Evolutionary conservation across 2,113 vertebrate species (phyloP).

Genomic region (Petroica traversi): DNA sequence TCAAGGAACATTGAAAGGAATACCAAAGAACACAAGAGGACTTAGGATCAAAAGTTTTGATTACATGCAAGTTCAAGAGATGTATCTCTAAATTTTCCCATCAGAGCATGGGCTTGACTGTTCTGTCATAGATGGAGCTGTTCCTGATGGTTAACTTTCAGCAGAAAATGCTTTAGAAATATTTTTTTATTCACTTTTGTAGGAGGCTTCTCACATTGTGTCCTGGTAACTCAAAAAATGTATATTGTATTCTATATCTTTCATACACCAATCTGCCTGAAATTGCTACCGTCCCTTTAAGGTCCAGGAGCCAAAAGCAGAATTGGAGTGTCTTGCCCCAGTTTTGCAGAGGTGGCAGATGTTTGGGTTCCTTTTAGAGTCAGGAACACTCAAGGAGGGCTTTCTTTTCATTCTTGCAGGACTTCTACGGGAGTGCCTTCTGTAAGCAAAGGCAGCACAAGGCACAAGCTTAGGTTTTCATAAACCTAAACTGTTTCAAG

Average conservation of each 20-base stretch:
- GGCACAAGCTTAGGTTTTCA: not conserved
- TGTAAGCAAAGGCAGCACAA: not conserved
- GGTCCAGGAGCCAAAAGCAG: not conserved
- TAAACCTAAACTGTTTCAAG: not conserved
- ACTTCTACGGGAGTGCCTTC: not conserved
- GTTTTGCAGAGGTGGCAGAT: not conserved
- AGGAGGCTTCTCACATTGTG: not conserved
- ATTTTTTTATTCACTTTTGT: not conserved
- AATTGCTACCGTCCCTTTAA: not conserved
- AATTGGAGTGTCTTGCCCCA: not conserved
- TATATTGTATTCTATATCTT: not conserved
- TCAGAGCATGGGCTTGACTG: not conserved
- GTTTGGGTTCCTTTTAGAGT: not conserved
- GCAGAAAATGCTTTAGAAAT: not conserved
- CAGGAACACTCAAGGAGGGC: not conserved
- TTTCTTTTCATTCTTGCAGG: not conserved
- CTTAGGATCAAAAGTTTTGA: not conserved
- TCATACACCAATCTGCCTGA: not conserved
- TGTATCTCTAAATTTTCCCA: not conserved
- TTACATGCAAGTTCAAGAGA: not conserved
- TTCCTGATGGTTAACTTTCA: not conserved
- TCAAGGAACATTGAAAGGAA: not conserved
- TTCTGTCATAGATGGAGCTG: not conserved
- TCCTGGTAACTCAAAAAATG: not conserved
- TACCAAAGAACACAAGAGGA: not conserved